phyloP scores from a whole-genome alignment of 2,888 invertebrate genomes.

The Pollenia labialis region DNA sequence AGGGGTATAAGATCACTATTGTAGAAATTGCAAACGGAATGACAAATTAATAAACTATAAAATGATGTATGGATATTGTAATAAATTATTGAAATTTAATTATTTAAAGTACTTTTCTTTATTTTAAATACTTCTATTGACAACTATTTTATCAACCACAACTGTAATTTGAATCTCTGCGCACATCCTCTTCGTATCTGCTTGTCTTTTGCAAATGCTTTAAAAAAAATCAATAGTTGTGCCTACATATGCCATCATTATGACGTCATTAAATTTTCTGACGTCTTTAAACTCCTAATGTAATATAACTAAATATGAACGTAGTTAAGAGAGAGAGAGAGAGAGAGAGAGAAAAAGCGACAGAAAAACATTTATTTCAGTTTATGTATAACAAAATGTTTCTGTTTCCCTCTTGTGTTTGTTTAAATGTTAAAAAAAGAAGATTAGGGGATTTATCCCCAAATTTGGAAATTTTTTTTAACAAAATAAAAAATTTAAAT shows the following conservation, averaged over 20 bases:
- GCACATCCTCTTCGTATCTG: slow-evolving; percentile 15
- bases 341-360: slow-evolving; percentile 2
- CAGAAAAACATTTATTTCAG: neutral
- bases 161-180: slow-evolving; percentile 22
- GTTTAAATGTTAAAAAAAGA: slow-evolving; percentile 19
- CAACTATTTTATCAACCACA: neutral
- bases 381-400: neutral
- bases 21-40: too few species aligned
- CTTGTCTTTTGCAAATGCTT: slow-evolving; percentile 24
- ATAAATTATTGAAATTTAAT: too few species aligned
- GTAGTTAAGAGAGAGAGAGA: neutral
- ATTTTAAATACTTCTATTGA: neutral
- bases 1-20: too few species aligned
- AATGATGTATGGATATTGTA: too few species aligned
- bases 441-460: too few species aligned
- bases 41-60: too few species aligned
- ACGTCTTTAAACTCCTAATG: slow-evolving; percentile 71
- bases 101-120: neutral
- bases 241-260: slow-evolving; percentile 63
- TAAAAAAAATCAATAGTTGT: slow-evolving; percentile 46
- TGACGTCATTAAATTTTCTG: slow-evolving; percentile 73
- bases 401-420: neutral
- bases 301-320: slow-evolving; percentile 55
- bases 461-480: too few species aligned
- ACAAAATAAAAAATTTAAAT: too few species aligned